Evolutionary conservation across 2,888 invertebrate species (phyloP), one percentile per base, ranked within the genome.

Genomic region (Pseudolycoriella hygida): DNA sequence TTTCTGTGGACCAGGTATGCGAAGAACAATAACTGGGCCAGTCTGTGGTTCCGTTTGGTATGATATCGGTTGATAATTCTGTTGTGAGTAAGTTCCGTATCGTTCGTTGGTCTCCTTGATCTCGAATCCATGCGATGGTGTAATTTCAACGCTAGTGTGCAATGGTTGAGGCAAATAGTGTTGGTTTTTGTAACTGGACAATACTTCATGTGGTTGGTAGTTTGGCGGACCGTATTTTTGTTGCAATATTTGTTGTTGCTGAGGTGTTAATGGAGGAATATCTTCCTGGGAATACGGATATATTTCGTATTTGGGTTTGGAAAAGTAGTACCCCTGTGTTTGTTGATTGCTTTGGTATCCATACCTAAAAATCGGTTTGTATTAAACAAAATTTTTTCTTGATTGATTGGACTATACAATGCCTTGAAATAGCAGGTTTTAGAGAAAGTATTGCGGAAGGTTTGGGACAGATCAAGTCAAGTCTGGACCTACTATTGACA

Each of bases 201-300:
- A 46, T 39, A 43, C 30, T 43, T 37, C n/a, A n/a, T 39, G 30
- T 37, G 19, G 12, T 46, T 51, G 40, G 45, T 17, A 38, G 15
- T 30, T 32, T 17, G 15, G 43, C 17, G 15, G 42, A 20, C 10
- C 25, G 15, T 41, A 32, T 18, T 45, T 15, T 31, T 51, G 54
- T n/a, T 44, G 45, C 46, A 48, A 49, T 47, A 55, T 53, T 38
- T 56, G 54, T 12, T 54, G 55, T 40, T 55, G 53, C 31, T 49
- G 51, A 14, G 51, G 10, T 4, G 18, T n/a, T 8, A 31, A 47
- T 11, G 70, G 51, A 3, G 72, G 71, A 48, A 77, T 74, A 53
- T 79, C 74, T 46, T 75, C 68, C 57, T 80, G 79, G 0, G 79
- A 79, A 57, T 80, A 80, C 3, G 79, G 80, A 55, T 79, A 80